These are phyloP conservation scores for Magallana ariakensis DNA, from an alignment of 1,140 invertebrate species.

Conservation along the genomic window DNA sequence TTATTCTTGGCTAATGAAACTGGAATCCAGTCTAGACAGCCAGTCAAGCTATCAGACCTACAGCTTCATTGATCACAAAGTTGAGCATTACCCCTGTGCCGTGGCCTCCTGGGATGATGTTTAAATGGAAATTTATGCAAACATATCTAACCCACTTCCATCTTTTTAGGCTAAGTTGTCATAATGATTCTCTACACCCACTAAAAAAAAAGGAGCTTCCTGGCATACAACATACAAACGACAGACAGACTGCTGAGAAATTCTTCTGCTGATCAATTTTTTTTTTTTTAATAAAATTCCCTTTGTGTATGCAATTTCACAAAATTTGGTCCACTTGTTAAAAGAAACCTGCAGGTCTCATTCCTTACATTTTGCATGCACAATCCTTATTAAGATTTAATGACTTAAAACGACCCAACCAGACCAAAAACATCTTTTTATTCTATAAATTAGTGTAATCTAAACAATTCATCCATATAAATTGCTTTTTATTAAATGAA, in stretches of 20 bases:
- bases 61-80: slow-evolving; percentile 9
- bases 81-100: background rate
- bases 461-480: too few relatives aligned
- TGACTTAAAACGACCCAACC: too few relatives aligned
- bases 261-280: background rate
- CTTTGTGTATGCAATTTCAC: too few relatives aligned
- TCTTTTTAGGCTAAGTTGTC: background rate
- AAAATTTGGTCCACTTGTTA: too few relatives aligned
- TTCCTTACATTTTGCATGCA: too few relatives aligned
- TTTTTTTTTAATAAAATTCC: too few relatives aligned
- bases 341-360: too few relatives aligned
- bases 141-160: slow-evolving; percentile 23
- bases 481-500: too few relatives aligned
- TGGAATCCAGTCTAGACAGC: slow-evolving; percentile 15
- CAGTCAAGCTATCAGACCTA: slow-evolving; percentile 15
- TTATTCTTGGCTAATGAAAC: slow-evolving; percentile 24
- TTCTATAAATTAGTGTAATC: too few relatives aligned
- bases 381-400: too few relatives aligned
- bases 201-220: background rate
- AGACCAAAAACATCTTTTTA: too few relatives aligned
- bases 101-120: background rate
- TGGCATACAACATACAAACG: background rate
- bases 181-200: background rate
- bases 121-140: slow-evolving; percentile 35
- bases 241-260: background rate